Evolutionary conservation across 1,140 invertebrate species (phyloP).

Genomic region (Orius insidiosus): DNA sequence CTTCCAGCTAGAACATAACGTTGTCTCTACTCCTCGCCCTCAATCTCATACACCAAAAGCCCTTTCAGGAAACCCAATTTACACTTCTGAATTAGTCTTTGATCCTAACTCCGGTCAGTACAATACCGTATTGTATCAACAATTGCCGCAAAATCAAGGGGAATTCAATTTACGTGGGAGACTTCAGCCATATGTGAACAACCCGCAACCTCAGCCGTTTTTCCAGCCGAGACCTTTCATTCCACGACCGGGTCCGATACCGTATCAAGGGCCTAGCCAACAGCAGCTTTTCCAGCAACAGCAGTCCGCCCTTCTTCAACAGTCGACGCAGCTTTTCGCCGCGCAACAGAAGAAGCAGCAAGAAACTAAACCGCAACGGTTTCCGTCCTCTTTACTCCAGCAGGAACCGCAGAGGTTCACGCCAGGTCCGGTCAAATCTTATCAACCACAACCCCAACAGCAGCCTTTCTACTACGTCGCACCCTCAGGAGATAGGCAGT

Average conservation of each 20-base stretch:
- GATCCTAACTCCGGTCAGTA: slow-evolving; percentile 61
- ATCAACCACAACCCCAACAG: slow-evolving; percentile 6
- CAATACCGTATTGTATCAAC: slow-evolving; percentile 60
- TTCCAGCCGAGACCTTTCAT: slow-evolving; percentile 14
- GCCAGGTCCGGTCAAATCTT: too few species aligned
- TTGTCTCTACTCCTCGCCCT: slow-evolving; percentile 21
- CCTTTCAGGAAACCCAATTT: slow-evolving; percentile 33
- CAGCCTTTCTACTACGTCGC: slow-evolving; percentile 45
- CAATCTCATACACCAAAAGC: slow-evolving; percentile 21
- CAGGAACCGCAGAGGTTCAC: slow-evolving; percentile 18
- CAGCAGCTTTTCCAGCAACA: slow-evolving; percentile 53
- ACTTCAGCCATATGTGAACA: slow-evolving; percentile 53
- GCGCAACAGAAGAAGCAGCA: slow-evolving; percentile 39
- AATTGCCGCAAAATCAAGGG: slow-evolving; percentile 46
- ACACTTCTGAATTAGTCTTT: slow-evolving; percentile 56
- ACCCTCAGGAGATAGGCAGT: slow-evolving; percentile 11
- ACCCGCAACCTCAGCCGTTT: slow-evolving; percentile 14
- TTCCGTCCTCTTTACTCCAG: slow-evolving; percentile 16
- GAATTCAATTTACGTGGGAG: slow-evolving; percentile 50
- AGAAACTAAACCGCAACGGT: slow-evolving; percentile 10
- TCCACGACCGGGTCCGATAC: slow-evolving; percentile 17
- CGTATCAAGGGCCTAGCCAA: slow-evolving; percentile 25
- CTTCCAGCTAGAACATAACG: slow-evolving; percentile 53
- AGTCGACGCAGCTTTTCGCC: slow-evolving; percentile 52
- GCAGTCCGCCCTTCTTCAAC: slow-evolving; percentile 45